Conservation (phyloP, 2,113 vertebrate genomes). For the Lonchura striata region DNA sequence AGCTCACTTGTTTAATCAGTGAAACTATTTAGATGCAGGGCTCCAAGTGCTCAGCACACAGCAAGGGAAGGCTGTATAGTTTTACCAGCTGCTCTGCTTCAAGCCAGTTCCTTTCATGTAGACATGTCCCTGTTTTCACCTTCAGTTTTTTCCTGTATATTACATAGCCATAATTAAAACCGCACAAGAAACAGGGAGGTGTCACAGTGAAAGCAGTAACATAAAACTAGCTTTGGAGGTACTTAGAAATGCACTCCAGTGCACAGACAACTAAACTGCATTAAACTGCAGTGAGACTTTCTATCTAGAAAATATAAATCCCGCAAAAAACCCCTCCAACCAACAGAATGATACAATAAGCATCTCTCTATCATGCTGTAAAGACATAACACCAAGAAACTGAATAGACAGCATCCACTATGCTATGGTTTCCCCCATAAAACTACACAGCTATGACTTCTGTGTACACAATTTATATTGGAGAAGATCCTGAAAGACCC, state of each 20-base stretch:
- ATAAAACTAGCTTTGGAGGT: neutral
- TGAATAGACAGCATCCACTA: neutral
- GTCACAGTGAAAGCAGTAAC: neutral
- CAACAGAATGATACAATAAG: neutral
- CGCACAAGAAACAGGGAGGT: neutral
- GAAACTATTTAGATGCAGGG: neutral
- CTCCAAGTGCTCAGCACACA: neutral
- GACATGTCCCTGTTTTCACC: neutral
- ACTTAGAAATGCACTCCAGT: neutral
- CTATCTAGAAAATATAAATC: neutral
- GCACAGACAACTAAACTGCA: neutral
- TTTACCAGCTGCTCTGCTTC: neutral
- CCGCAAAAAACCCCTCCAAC: neutral
- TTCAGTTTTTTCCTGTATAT: neutral
- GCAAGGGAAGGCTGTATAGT: neutral
- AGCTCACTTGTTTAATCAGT: neutral
- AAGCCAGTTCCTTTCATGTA: neutral
- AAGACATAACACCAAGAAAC: neutral
- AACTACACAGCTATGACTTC: neutral
- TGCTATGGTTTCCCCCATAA: neutral
- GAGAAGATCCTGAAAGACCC: slow-evolving; percentile 27
- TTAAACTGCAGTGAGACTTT: neutral
- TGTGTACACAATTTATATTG: neutral
- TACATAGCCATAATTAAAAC: neutral
- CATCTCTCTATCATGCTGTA: neutral